Evolutionary conservation across 2,797 vertebrate species (phyloP).

Genomic region (Trichosurus vulpecula): DNA sequence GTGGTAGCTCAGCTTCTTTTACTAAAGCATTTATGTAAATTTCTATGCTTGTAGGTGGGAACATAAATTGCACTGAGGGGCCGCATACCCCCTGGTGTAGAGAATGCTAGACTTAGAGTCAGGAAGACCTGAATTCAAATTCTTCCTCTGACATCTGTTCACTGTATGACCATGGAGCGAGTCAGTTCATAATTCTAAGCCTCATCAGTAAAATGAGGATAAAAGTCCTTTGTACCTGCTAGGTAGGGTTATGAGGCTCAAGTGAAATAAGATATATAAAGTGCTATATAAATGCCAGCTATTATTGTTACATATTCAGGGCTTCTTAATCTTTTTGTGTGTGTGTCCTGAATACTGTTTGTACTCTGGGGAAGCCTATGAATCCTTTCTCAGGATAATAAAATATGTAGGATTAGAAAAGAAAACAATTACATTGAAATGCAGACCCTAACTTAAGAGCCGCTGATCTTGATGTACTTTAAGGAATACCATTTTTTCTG

Average conservation of each 20-base stretch:
- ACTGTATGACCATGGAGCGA: background rate
- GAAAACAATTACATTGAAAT: background rate
- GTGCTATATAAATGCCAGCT: background rate
- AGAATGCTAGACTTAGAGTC: background rate
- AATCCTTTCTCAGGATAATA: background rate
- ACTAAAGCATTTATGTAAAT: too few species aligned
- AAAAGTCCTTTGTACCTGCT: background rate
- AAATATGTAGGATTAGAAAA: background rate
- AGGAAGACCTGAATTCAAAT: background rate
- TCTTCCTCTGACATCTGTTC: background rate
- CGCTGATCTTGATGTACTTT: background rate
- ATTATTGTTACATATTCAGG: background rate
- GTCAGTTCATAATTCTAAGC: background rate
- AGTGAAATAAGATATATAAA: background rate
- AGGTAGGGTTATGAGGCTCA: background rate
- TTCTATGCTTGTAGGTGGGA: too few species aligned
- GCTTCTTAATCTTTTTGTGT: background rate
- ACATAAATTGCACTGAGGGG: too few species aligned
- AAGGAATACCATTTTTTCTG: background rate
- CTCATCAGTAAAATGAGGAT: background rate
- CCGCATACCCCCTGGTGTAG: too few species aligned
- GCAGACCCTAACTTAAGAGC: background rate
- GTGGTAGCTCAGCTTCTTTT: too few species aligned
- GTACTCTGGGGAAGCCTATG: background rate
- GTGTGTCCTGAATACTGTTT: background rate